phyloP scores from a whole-genome alignment of 2,797 vertebrate species.

The Emydoidea blandingii region DNA sequence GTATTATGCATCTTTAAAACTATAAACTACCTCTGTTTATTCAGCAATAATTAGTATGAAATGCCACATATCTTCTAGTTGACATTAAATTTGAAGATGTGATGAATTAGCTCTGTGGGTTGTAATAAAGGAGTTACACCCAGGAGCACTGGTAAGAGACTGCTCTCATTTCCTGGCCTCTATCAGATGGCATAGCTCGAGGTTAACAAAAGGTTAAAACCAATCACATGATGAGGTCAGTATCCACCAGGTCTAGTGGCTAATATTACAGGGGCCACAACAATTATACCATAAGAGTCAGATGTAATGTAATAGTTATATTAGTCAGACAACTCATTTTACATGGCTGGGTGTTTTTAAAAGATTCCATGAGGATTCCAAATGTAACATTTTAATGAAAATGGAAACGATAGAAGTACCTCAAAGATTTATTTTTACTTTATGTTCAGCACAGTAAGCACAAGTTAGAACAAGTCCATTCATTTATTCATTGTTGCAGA shows the following conservation, averaged over 20 bases:
- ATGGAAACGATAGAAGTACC: constrained; percentile 62
- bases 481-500: constrained; percentile 72
- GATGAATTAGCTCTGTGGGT: background rate
- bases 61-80: background rate
- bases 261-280: constrained; percentile 36
- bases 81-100: background rate
- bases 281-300: constrained; percentile 56
- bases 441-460: constrained; percentile 47
- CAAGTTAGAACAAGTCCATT: constrained; percentile 59
- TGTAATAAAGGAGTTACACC: background rate
- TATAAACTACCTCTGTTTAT: background rate
- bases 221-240: constrained; percentile 34
- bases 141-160: background rate
- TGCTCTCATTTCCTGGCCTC: background rate
- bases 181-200: background rate
- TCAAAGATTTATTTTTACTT: constrained; percentile 75
- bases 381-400: constrained; percentile 63
- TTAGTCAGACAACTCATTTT: constrained; percentile 65
- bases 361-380: constrained; percentile 69
- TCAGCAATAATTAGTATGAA: background rate
- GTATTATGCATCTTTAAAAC: constrained; percentile 15
- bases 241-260: constrained; percentile 40
- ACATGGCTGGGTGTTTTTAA: constrained; percentile 24
- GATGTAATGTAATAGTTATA: constrained; percentile 30
- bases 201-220: constrained; percentile 58